These are phyloP conservation scores for Gambusia yucatana DNA, from an alignment of 2,797 vertebrate species.

Conservation along the genomic window DNA sequence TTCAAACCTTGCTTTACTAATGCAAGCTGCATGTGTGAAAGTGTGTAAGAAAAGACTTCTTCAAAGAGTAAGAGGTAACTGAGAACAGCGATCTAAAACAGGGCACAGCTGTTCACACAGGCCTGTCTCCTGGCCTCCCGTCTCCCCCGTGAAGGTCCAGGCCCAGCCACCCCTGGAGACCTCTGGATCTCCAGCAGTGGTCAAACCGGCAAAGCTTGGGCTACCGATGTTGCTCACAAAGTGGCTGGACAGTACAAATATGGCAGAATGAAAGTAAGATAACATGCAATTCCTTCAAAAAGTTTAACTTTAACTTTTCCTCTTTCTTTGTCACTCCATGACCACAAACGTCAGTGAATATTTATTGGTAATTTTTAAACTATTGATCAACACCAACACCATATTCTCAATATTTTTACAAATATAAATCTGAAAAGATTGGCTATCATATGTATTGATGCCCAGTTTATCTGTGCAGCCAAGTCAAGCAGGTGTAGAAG, in stretches of 20 bases:
- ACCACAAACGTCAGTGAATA: not conserved
- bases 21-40: constrained; percentile 77
- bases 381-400: not conserved
- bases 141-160: constrained; percentile 64
- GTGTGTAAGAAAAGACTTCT: constrained; percentile 79
- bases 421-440: not conserved
- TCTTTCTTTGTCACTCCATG: not conserved
- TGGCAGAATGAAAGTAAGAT: constrained; percentile 5
- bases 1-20: constrained; percentile 62
- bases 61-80: constrained; percentile 80
- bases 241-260: constrained; percentile 45
- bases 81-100: constrained; percentile 79
- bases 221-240: constrained; percentile 59
- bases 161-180: constrained; percentile 70
- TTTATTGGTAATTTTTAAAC: not conserved
- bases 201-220: constrained; percentile 63
- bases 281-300: not conserved
- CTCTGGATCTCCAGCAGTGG: constrained; percentile 68
- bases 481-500: not conserved
- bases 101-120: constrained; percentile 83
- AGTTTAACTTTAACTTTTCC: not conserved
- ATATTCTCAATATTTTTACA: not conserved
- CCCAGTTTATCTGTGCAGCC: too few species aligned
- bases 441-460: not conserved
- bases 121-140: constrained; percentile 66